Conservation (phyloP, 2,113 vertebrate species). For the Sander lucioperca region DNA sequence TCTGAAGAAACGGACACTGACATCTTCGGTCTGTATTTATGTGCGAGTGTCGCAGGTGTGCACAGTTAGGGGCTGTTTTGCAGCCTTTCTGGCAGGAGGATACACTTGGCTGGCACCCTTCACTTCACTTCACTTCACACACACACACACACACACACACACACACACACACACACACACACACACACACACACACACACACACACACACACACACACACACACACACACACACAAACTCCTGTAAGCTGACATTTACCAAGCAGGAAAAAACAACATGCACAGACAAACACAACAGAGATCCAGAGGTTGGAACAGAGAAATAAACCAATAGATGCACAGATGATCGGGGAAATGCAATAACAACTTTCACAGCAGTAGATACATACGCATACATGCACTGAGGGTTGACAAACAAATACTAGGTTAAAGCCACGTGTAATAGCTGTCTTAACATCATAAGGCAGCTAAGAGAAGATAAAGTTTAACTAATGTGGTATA, state of each 20-base stretch:
- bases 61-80: constrained; percentile 44
- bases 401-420: neutral
- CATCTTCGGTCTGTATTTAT: constrained; percentile 12
- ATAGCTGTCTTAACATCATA: neutral
- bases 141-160: neutral
- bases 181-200: constrained; percentile 17
- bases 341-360: neutral
- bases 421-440: neutral
- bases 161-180: neutral
- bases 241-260: constrained; percentile 26
- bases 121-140: constrained; percentile 23
- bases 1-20: constrained; percentile 41
- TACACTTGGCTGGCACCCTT: constrained; percentile 53
- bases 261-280: constrained; percentile 19
- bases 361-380: neutral
- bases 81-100: constrained; percentile 23
- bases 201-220: neutral
- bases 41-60: neutral
- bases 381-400: neutral
- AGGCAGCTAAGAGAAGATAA: neutral
- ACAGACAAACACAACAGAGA: constrained; percentile 5
- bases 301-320: neutral
- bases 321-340: neutral
- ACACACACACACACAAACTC: constrained; percentile 4
- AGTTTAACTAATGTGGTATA: constrained; percentile 16